These are phyloP conservation scores for Xerus rutilus DNA, from an alignment of 2,797 vertebrate species.

Conservation along the genomic window DNA sequence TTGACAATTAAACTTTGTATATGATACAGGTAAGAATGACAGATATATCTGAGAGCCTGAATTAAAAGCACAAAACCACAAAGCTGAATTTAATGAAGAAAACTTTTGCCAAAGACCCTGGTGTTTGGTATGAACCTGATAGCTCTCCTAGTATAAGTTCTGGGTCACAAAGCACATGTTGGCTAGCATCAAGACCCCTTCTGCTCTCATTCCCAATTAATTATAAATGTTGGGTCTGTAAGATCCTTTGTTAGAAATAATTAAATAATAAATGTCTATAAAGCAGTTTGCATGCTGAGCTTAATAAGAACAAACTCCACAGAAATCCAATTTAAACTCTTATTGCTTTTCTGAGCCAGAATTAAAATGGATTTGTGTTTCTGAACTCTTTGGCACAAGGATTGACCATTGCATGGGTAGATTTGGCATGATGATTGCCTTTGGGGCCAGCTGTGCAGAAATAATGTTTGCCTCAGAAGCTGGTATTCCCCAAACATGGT, in stretches of 20 bases:
- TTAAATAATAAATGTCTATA: constrained; percentile 83
- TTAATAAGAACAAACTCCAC: constrained; percentile 78
- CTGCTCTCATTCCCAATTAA: constrained; percentile 77
- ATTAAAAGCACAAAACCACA: constrained; percentile 55
- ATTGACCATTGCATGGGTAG: constrained; percentile 29
- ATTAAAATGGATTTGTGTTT: constrained; percentile 84
- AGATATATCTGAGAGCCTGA: neutral
- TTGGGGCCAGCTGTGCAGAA: constrained; percentile 56
- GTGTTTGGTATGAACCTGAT: constrained; percentile 65
- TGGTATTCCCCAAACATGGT: constrained; percentile 43
- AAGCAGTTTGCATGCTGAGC: constrained; percentile 80
- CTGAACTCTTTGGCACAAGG: constrained; percentile 75
- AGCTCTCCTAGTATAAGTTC: constrained; percentile 64
- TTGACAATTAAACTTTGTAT: neutral
- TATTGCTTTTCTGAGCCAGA: constrained; percentile 80
- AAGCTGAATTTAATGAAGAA: constrained; percentile 77
- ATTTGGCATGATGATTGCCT: constrained; percentile 47
- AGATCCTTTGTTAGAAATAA: constrained; percentile 82
- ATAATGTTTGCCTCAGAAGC: constrained; percentile 40
- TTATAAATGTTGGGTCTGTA: constrained; percentile 76
- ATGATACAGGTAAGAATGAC: neutral
- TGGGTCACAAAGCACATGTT: constrained; percentile 73
- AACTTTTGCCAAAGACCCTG: constrained; percentile 61
- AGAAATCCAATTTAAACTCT: constrained; percentile 83
- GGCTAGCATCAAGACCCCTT: constrained; percentile 67